Base-by-base conservation (phyloP, 2,888 invertebrate species). In the Cabera pusaria region DNA sequence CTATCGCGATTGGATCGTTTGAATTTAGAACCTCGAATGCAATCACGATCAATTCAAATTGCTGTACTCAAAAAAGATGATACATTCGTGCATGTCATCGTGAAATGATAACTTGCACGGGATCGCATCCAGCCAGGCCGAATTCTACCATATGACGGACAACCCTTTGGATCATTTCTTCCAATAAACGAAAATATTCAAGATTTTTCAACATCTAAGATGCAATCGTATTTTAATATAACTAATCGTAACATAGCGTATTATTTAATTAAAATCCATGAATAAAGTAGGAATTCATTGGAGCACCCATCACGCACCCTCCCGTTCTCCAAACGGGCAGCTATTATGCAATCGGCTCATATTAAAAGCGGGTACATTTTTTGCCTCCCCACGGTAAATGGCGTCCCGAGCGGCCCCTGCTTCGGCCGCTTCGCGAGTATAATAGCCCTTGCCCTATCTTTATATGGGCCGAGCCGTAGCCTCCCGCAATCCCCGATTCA, bases 391-490 rank as follows among this genome's bases (percentile, higher is more conserved):
- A 75, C 78, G 72, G 80, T 78, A 76, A 76, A 77, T 70, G 72
- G 56, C 64, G 74, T 75, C 71, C 70, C 77, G 65, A 71, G 74
- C 65, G 70, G 69, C 68, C 63, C 65, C 63, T 64, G 61, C 58
- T 58, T 46, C 53, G 60, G 64, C 64, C 59, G 60, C 62, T 56
- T 63, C 40, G 37, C 74, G 72, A 64, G 72, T 76, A 79, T 80
- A 82, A 82, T 77, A 78, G 77, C 81, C 82, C 82, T 77, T 77
- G 85, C 84, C 83, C 85, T 77, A 84, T 82, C 87, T 86, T 76
- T 83, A 87, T 85, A 87, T 86, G 87, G 87, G 86, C 77, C 86
- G 86, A 72, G 81, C 82, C 79, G 86, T 85, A 86, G 78, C 68
- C 79, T 82, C 80, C 76, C 75, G 83, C 83, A 73, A 83, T 86